phyloP scores from a whole-genome alignment of 2,113 vertebrate species.

The Eonycteris spelaea region DNA sequence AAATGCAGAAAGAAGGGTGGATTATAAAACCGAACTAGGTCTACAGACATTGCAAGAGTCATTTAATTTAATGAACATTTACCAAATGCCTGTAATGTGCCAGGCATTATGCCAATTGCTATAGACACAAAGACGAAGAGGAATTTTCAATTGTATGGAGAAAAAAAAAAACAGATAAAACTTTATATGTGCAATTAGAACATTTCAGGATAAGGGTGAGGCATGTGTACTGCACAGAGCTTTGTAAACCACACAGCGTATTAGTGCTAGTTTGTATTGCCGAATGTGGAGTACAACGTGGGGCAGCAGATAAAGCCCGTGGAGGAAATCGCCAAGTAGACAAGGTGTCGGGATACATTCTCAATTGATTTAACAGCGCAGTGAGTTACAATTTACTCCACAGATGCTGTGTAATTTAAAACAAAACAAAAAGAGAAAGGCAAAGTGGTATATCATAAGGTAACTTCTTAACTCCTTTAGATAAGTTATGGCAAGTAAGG shows the following conservation, averaged over 20 bases:
- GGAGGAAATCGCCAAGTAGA: no score
- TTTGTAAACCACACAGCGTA: not conserved
- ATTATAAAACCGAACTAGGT: not conserved
- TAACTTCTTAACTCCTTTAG: not conserved
- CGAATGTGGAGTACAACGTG: not conserved
- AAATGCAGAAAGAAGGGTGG: not conserved
- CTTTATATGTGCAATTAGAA: not conserved
- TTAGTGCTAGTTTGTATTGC: not conserved
- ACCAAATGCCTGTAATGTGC: not conserved
- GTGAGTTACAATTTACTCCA: not conserved
- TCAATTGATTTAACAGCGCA: not conserved
- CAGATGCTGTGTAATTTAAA: not conserved
- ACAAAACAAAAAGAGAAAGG: not conserved
- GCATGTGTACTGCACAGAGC: not conserved
- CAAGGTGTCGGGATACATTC: not conserved
- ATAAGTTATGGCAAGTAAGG: not conserved
- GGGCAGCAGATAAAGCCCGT: not conserved
- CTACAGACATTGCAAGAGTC: not conserved
- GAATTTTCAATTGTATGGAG: not conserved
- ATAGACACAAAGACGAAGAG: not conserved
- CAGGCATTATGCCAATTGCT: not conserved
- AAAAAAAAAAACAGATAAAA: not conserved
- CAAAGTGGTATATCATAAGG: not conserved
- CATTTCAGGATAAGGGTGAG: not conserved
- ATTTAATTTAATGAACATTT: slow-evolving; percentile 3